These are phyloP conservation scores for Haliclystus octoradiatus DNA, from an alignment of 30 jellyfish, hydroid and myxozoan species.

Conservation along the genomic window DNA sequence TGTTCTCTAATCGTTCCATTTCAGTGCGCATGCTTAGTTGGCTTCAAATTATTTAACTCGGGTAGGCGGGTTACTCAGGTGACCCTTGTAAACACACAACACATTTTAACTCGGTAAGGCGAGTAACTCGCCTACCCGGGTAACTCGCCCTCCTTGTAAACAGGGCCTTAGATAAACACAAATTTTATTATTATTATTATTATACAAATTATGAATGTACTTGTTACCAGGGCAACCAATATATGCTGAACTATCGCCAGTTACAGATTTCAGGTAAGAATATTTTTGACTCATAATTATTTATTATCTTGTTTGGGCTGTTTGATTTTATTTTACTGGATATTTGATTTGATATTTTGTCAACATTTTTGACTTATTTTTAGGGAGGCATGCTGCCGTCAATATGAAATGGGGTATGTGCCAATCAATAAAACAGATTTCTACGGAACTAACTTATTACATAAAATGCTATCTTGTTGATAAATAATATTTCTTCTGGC, in stretches of 20 bases:
- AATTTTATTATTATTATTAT: no score
- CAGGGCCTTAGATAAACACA: no score
- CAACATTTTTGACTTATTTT: background rate
- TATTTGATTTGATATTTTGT: background rate
- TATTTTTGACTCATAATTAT: background rate
- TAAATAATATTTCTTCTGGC: background rate
- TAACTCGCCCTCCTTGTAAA: no score
- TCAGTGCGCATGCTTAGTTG: no score
- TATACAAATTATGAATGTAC: no score
- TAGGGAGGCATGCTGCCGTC: slow-evolving; percentile 99
- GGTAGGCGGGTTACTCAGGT: no score
- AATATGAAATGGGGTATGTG: slow-evolving; percentile 96
- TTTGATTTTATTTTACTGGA: background rate
- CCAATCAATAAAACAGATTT: background rate
- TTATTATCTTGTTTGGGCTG: background rate
- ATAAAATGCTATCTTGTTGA: background rate
- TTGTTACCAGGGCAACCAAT: slow-evolving; percentile 91
- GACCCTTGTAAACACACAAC: no score
- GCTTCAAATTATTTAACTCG: no score
- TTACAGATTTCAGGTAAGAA: slow-evolving; percentile 91
- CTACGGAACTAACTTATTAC: no score
- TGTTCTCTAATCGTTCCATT: no score
- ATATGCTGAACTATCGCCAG: slow-evolving; percentile 98
- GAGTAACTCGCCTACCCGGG: no score
- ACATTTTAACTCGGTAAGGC: no score